Evolutionary conservation across 2,797 vertebrate species (phyloP).

Genomic region (Pempheris klunzingeri): DNA sequence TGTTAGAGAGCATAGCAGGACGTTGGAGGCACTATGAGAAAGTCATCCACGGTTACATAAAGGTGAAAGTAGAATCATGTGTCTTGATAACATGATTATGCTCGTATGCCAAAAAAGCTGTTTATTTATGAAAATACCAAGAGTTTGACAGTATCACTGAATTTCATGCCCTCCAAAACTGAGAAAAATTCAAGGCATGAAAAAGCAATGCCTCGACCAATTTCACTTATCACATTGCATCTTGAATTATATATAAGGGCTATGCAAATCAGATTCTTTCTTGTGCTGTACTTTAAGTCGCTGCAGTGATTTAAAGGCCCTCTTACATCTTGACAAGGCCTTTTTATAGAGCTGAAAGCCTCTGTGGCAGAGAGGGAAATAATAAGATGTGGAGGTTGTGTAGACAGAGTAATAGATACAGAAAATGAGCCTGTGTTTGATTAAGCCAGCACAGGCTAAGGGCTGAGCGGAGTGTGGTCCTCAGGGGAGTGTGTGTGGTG

Average conservation of each 20-base stretch:
- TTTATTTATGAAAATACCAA: neutral
- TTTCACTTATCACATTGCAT: constrained; percentile 34
- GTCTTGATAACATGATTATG: neutral
- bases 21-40: neutral
- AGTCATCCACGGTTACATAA: neutral
- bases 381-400: constrained; percentile 35
- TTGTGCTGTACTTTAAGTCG: constrained; percentile 44
- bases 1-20: neutral
- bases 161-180: constrained; percentile 3
- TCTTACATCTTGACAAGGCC: constrained; percentile 44
- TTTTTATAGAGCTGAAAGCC: constrained; percentile 53
- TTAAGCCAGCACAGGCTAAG: constrained; percentile 19
- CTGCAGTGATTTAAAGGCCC: constrained; percentile 47
- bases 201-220: constrained; percentile 30
- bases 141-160: neutral
- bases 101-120: neutral
- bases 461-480: constrained; percentile 27
- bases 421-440: constrained; percentile 42
- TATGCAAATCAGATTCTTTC: constrained; percentile 61
- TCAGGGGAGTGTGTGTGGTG: constrained; percentile 1
- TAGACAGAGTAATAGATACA: constrained; percentile 12
- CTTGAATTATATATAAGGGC: constrained; percentile 54
- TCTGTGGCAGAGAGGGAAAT: constrained; percentile 45
- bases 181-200: constrained; percentile 17
- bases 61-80: neutral